Evolutionary conservation across 2,113 vertebrate genomes (phyloP).

Genomic region (Oreochromis niloticus): DNA sequence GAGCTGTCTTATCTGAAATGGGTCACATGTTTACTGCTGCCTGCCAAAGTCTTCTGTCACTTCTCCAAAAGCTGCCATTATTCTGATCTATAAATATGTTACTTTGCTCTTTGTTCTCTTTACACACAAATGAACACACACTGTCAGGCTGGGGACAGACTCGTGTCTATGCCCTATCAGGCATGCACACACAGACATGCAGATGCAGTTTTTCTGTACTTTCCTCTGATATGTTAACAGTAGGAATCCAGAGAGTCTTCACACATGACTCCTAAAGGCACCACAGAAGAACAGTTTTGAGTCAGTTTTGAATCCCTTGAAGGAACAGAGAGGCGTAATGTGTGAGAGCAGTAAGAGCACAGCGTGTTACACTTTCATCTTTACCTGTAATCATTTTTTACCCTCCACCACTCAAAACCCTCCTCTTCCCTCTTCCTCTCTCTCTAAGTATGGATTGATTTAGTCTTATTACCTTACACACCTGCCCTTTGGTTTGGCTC

Average conservation of each 20-base stretch:
- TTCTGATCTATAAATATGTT: conserved; percentile 60
- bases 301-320: conserved; percentile 30
- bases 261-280: conserved; percentile 8
- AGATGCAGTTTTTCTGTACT: background rate
- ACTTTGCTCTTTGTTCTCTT: conserved; percentile 14
- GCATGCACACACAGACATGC: background rate
- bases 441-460: conserved; percentile 57
- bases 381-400: conserved; percentile 34
- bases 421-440: background rate
- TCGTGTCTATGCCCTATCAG: background rate
- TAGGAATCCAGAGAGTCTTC: conserved; percentile 4
- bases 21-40: conserved; percentile 37
- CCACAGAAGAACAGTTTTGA: conserved; percentile 31
- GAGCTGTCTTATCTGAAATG: conserved; percentile 19
- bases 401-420: conserved; percentile 7
- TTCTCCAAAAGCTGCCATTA: conserved; percentile 22
- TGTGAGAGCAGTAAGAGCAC: conserved; percentile 17
- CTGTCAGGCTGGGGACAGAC: background rate
- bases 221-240: conserved; percentile 2
- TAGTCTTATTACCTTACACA: conserved; percentile 58
- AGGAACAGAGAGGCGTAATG: background rate
- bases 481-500: conserved; percentile 52
- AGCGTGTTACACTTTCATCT: conserved; percentile 35
- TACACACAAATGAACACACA: background rate
- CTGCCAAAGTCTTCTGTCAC: conserved; percentile 43